Base-by-base conservation (phyloP, 2,797 vertebrate genomes). In the Eulemur rubriventer region DNA sequence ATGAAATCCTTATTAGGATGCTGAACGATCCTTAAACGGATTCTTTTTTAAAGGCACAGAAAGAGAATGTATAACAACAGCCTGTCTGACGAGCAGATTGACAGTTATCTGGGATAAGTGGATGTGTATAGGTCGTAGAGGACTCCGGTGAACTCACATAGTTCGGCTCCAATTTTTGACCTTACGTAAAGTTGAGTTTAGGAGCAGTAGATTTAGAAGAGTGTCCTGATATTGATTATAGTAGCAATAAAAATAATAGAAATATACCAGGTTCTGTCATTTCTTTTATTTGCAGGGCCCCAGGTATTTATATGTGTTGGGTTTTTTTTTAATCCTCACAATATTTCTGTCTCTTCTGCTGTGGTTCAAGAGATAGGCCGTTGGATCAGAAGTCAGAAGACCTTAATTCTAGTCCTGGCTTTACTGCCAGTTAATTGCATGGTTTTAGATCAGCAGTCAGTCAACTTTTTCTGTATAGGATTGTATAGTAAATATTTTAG, bases 1-100 rank as follows among this genome's bases (percentile, higher is more conserved):
- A 76, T 88, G 91, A 97, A 95, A 86, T 83, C 75, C 89, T 92
- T 96, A 94, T 91, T 92, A 93, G 87, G 91, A 96, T 97, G 88
- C 91, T 84, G 93, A 92, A 82, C 81, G 91, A 90, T 70, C 85
- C 94, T 97, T 92, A 95, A 63, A 72, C 70, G 80, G 24, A 9
- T 33, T 86, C 79, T 63, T 92, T 72, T 65, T 24, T 13, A 72
- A 97, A 94, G 84, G 18, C 81, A 85, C 28, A 81, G 67, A 73
- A 88, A 80, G 30, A 94, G 65, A 57, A 94, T 1, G 1, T 38
- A 8, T 81, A 59, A 33, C 50, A 92, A 67, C 41, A 63, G 81
- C 67, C 38, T 73, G 22, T 76, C 30, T 63, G 38, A 73, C 46
- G 48, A 84, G 55, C 38, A 69, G 82, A 63, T 14, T 72, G 94